Evolutionary conservation across 1,140 invertebrate genomes (phyloP), one percentile per base, ranked within the genome.

Genomic region (Drosophila tani): DNA sequence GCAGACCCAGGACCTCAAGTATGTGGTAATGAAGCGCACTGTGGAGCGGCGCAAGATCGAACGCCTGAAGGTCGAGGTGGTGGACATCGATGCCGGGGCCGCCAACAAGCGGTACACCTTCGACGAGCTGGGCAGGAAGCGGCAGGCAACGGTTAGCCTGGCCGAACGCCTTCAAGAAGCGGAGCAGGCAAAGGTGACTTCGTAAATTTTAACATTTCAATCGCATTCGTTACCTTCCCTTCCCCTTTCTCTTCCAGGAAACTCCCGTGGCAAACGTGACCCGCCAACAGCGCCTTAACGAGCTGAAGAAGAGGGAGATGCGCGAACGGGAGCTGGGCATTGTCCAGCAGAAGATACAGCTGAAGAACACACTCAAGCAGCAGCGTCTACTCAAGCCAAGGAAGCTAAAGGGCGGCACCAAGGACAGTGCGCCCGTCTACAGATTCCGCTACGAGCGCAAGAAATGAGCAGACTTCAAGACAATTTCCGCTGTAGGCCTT

Each of bases 1-100:
- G 97, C 94, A 97, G 91, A 97, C 97, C 0, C 97, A 98, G 93
- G 98, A 99, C 93, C 93, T 98, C 12, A 97, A 96, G 88, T 99
- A 99, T 91, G 95, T 99, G 7, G 94, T 95, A 24, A 96, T 96
- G 93, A 98, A 98, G 85, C 94, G 97, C 46, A 96, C 95, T 12
- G 95, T 98, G 35, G 99, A 99, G 93, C 93, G 95, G 1, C 97
- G 96, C 83, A 98, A 98, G 94, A 96, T 99, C 75, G 95, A 98
- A 70, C 96, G 96, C 82, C 92, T 99, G 21, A 96, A 98, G 93
- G 94, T 96, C 14, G 93, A 95, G 53, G 94, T 99, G 2, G 97
- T 99, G 92, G 94, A 98, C 91, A 94, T 98, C 6, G 97, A 98
- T 91, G 94, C 94, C 40, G 94, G 94, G 2, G 95, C 94, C 46